Percentiles rank a stretch among this genome's conserved stretches.
phyloP scores from a whole-genome alignment of 2,888 invertebrate species.

The Teleiodes luculella region DNA sequence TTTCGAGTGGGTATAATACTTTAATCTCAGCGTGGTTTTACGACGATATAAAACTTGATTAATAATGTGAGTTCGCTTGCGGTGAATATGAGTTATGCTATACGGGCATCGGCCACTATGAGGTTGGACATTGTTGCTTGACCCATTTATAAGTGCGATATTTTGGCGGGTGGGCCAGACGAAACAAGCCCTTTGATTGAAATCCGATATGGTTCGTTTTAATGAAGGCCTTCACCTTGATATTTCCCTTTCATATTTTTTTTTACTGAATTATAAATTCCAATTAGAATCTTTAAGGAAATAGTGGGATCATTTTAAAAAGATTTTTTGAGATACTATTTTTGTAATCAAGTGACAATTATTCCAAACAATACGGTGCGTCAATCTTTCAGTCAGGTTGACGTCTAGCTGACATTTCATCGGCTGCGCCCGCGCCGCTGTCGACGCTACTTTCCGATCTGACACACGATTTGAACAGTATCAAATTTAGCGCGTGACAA shows the following conservation, averaged over 20 bases:
- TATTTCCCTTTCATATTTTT: not conserved
- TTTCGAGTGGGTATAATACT: conserved; percentile 69
- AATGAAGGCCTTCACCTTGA: conserved; percentile 33
- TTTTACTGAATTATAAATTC: not conserved
- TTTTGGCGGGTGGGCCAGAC: conserved; percentile 66
- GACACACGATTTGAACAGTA: conserved; percentile 63
- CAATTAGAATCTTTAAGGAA: not conserved
- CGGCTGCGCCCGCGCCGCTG: not conserved
- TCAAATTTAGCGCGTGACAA: conserved; percentile 45
- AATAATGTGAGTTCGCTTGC: conserved; percentile 58
- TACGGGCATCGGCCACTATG: conserved; percentile 34
- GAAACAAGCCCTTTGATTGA: conserved; percentile 49
- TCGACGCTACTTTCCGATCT: conserved; percentile 53
- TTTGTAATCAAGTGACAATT: conserved; percentile 8
- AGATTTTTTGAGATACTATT: not conserved
- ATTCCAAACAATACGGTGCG: conserved; percentile 4
- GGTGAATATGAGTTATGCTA: conserved; percentile 42
- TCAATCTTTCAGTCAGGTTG: conserved; percentile 17
- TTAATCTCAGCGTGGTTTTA: conserved; percentile 72
- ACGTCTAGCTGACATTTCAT: not conserved
- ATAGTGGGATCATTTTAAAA: not conserved
- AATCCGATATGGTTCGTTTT: conserved; percentile 40
- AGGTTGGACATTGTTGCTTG: conserved; percentile 69
- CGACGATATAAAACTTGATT: conserved; percentile 73
- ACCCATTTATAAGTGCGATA: conserved; percentile 61